phyloP scores from a whole-genome alignment of 2,888 invertebrate species.

The Pseudeuparius sepicola region DNA sequence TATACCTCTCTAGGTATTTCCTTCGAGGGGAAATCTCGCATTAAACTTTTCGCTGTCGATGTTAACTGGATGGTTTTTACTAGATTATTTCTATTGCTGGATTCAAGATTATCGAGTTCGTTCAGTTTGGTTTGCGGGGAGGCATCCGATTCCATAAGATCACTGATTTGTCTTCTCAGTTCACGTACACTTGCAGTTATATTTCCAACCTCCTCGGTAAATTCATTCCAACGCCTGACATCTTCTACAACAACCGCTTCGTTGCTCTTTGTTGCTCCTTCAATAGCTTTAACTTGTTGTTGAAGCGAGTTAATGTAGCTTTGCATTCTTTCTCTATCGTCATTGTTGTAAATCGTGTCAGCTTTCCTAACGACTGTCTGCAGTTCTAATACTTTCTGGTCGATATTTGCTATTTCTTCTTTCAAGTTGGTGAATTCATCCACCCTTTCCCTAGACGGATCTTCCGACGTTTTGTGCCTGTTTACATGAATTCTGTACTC shows the following conservation, averaged over 20 bases:
- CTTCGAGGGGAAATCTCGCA: slow-evolving; percentile 59
- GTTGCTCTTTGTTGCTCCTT: slow-evolving; percentile 53
- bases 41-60: slow-evolving; percentile 50
- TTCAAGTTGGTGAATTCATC: slow-evolving; percentile 51
- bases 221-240: slow-evolving; percentile 61
- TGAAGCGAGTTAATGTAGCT: slow-evolving; percentile 50
- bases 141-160: slow-evolving; percentile 50
- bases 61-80: slow-evolving; percentile 52
- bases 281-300: slow-evolving; percentile 60
- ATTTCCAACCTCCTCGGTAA: slow-evolving; percentile 52
- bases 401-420: slow-evolving; percentile 56
- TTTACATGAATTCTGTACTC: slow-evolving; percentile 65
- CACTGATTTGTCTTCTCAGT: slow-evolving; percentile 45
- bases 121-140: slow-evolving; percentile 58
- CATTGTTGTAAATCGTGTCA: slow-evolving; percentile 40
- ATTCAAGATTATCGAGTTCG: slow-evolving; percentile 60
- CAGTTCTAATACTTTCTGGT: slow-evolving; percentile 54
- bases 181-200: slow-evolving; percentile 44
- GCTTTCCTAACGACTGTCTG: slow-evolving; percentile 46
- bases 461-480: slow-evolving; percentile 46
- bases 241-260: slow-evolving; percentile 48
- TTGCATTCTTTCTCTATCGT: slow-evolving; percentile 41
- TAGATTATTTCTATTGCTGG: slow-evolving; percentile 51
- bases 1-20: slow-evolving; percentile 60
- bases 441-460: slow-evolving; percentile 50